These are phyloP conservation scores for Whitmania pigra DNA, from an alignment of 1,140 invertebrate species.

Conservation along the genomic window DNA sequence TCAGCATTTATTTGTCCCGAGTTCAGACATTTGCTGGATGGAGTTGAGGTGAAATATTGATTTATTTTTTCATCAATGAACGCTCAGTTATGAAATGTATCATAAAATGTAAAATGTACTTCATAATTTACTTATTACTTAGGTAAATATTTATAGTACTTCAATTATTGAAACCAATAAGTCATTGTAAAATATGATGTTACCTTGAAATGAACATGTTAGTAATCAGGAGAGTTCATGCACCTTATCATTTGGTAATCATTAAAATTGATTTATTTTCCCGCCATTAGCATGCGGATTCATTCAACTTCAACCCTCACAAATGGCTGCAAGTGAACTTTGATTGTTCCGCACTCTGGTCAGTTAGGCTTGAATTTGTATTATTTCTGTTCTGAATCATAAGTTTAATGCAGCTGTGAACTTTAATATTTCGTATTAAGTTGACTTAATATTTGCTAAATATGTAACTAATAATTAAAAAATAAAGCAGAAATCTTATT, in stretches of 20 bases:
- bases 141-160: no score
- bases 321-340: slow-evolving; percentile 48
- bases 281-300: slow-evolving; percentile 37
- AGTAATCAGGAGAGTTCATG: no score
- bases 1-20: slow-evolving; percentile 82
- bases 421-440: no score
- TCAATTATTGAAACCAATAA: no score
- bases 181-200: no score
- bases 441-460: no score
- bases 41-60: slow-evolving; percentile 53
- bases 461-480: not conserved
- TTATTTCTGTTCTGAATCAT: not conserved
- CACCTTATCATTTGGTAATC: no score
- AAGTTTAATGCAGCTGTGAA: not conserved
- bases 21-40: slow-evolving; percentile 71
- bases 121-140: no score
- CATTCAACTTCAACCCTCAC: slow-evolving; percentile 48
- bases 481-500: not conserved
- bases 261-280: not conserved
- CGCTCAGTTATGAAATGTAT: no score
- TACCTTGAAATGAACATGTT: no score
- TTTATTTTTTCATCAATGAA: no score
- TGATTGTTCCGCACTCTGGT: slow-evolving; percentile 48
- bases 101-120: no score
- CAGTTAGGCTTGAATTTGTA: slow-evolving; percentile 17